Conservation (phyloP, 2,888 invertebrate genomes). For the Zygogramma bicolorata region DNA sequence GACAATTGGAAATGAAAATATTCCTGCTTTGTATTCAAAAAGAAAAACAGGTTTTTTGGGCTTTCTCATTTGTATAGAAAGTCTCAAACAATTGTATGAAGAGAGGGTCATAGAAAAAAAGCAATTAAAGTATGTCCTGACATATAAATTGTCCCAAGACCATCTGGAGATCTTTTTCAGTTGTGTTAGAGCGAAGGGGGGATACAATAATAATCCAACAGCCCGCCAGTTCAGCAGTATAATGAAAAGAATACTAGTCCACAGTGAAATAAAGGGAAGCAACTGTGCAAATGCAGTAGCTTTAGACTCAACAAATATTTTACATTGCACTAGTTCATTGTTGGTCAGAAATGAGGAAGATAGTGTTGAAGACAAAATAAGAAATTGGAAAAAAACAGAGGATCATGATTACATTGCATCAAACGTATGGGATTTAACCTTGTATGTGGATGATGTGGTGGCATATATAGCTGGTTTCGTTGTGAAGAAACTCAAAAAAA, state of each 20-base stretch:
- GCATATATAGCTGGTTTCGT: constrained; percentile 35
- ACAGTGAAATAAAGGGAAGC: not conserved
- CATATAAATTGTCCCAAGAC: constrained; percentile 28
- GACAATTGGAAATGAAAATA: not conserved
- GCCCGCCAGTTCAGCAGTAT: not conserved
- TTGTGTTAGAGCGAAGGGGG: constrained; percentile 8
- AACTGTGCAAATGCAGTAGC: constrained; percentile 25
- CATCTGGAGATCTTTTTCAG: constrained; percentile 26
- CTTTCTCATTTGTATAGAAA: constrained; percentile 32
- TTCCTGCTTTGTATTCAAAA: not conserved
- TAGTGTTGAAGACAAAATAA: not conserved
- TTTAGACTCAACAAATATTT: constrained; percentile 23
- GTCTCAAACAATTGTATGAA: constrained; percentile 27
- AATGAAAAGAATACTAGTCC: not conserved
- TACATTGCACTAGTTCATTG: constrained; percentile 10
- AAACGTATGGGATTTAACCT: not conserved
- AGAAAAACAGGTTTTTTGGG: constrained; percentile 39
- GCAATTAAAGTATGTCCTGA: constrained; percentile 21
- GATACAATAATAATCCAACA: not conserved
- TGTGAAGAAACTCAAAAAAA: constrained; percentile 25
- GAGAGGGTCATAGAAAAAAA: constrained; percentile 9
- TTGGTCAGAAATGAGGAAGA: not conserved
- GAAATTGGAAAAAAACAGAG: constrained; percentile 16
- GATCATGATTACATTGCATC: not conserved
- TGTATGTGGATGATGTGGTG: constrained; percentile 28